These are phyloP conservation scores for Paramormyrops kingsleyae DNA, from an alignment of 2,113 vertebrate genomes.

Conservation along the genomic window DNA sequence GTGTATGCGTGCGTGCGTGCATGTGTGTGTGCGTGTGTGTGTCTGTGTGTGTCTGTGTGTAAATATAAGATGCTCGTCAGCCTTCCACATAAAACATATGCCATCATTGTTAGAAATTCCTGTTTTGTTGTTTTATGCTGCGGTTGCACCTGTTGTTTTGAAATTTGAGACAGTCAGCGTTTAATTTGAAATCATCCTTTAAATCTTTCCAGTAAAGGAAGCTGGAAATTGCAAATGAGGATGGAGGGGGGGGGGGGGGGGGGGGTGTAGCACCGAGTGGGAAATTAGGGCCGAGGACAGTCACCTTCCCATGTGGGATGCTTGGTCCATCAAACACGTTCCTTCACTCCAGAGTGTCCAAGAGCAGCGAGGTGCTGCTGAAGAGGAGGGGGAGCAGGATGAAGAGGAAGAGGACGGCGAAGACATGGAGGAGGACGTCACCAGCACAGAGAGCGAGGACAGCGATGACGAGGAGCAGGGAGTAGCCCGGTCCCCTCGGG, in stretches of 20 bases:
- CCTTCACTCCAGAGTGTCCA: slow-evolving; percentile 61
- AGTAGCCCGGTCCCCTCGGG: slow-evolving; percentile 50
- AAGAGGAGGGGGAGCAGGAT: slow-evolving; percentile 47
- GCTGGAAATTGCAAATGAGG: background rate
- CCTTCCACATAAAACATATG: background rate
- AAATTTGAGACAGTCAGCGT: background rate
- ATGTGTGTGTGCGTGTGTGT: no score
- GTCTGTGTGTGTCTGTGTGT: background rate
- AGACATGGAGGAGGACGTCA: slow-evolving; percentile 72
- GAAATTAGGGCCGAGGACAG: background rate
- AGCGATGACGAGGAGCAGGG: slow-evolving; percentile 71
- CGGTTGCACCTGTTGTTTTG: background rate
- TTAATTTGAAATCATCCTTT: background rate
- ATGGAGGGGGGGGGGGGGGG: background rate
- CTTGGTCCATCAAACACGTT: background rate
- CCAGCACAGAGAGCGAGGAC: slow-evolving; percentile 78
- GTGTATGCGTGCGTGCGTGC: background rate
- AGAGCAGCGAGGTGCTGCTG: slow-evolving; percentile 39
- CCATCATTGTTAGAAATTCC: background rate
- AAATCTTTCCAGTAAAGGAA: background rate
- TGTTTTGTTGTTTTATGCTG: background rate
- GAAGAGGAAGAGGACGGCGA: slow-evolving; percentile 71
- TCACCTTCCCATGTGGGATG: background rate
- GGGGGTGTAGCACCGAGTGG: background rate
- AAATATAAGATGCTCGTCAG: background rate